Base-by-base conservation (phyloP, 2,888 invertebrate species). In the Amphipoea lucens region DNA sequence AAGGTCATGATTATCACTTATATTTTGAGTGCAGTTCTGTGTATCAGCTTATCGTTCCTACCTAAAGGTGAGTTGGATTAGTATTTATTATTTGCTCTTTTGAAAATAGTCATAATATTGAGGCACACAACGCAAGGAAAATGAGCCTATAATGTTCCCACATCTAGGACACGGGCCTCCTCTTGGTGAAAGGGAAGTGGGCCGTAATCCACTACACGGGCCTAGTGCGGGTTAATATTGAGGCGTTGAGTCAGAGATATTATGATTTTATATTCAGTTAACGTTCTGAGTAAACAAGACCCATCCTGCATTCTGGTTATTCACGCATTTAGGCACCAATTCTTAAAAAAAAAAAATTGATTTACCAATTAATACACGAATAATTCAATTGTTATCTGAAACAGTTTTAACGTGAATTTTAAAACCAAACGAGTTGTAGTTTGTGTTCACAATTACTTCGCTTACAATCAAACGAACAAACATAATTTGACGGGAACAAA, bases 1-100 rank as follows among this genome's bases (percentile, higher is more conserved):
- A 96, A 95, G 85, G 98, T 98, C 2, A 94, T 98, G 82, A 97
- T 97, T 66, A 96, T 94, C 0, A 97, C 97, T 0, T 98, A 98
- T 91, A 89, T 98, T 11, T 83, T 98, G 42, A 98, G 98, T 88
- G 98, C 97, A 14, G 86, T 96, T 2, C 95, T 97, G 63, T 98
- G 98, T 89, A 95, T 98, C 71, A 95, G 97, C 36, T 97, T 98
- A 87, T 97, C 98, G 40, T 97, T 98, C 88, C 86, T 98, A 42
- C 97, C 98, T 9, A 93, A 95, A 93, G 97, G 97, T 97, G 91
- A 96, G 71, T 71, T 60, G 62, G 17, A 63, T 63, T 63, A n/a
- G n/a, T 12, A n/a, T n/a, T 45, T 29, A 51, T 51, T 36, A 36
- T 14, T 51, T 23, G 7, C 20, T 23, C 6, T 29, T 29, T 51